Evolutionary conservation across 2,113 vertebrate genomes (phyloP).

Genomic region (Xiphias gladius): DNA sequence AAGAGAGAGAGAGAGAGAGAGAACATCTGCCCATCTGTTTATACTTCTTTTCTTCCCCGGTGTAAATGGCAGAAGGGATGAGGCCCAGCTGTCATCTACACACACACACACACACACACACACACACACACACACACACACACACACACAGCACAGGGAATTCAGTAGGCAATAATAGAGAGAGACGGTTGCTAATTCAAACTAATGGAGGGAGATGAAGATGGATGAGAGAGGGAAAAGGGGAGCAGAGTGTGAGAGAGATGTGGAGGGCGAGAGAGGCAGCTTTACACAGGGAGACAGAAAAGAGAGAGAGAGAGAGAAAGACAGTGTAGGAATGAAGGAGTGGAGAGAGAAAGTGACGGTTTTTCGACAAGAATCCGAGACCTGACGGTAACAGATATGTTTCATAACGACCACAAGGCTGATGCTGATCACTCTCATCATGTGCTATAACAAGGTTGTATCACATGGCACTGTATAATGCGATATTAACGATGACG

Average conservation of each 20-base stretch:
- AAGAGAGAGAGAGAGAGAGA: conserved; percentile 54
- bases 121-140: conserved; percentile 49
- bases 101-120: conserved; percentile 39
- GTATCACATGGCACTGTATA: neutral
- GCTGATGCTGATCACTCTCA: no score
- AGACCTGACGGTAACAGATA: neutral
- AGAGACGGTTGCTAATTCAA: conserved; percentile 83
- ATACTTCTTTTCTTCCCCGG: conserved; percentile 79
- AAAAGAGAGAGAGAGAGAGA: conserved; percentile 15
- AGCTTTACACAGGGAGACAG: conserved; percentile 8
- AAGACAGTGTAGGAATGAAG: conserved; percentile 14
- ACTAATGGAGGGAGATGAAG: conserved; percentile 83
- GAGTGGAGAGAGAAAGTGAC: conserved; percentile 9
- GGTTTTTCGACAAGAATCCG: neutral
- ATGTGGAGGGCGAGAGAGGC: conserved; percentile 49
- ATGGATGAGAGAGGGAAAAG: conserved; percentile 77
- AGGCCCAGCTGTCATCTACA: conserved; percentile 77
- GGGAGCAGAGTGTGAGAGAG: conserved; percentile 55
- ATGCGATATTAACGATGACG: neutral
- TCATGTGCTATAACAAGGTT: no score
- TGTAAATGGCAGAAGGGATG: conserved; percentile 79
- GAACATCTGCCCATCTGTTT: conserved; percentile 83
- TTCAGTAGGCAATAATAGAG: conserved; percentile 82
- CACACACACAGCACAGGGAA: conserved; percentile 62
- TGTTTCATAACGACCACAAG: neutral